phyloP scores from a whole-genome alignment of 2,888 invertebrate genomes.

The Chrysolina oricalcia region DNA sequence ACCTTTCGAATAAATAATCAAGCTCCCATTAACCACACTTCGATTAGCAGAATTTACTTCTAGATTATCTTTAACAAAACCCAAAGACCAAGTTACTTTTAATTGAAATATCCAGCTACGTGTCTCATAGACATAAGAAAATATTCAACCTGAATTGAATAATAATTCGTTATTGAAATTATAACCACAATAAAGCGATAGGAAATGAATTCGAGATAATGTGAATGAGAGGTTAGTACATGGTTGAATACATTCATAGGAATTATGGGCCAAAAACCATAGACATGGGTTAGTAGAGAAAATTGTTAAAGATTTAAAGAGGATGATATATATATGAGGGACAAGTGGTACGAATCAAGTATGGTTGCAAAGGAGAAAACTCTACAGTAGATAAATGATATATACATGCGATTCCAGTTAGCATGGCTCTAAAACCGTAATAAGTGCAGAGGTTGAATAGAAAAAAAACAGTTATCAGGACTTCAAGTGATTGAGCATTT shows the following conservation, averaged over 20 bases:
- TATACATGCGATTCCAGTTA: no score
- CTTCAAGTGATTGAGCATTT: no score
- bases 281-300: conserved; percentile 23
- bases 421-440: no score
- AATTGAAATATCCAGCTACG: not conserved
- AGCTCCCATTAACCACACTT: not conserved
- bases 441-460: no score
- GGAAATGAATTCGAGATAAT: not conserved
- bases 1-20: not conserved
- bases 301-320: conserved; percentile 19
- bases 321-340: conserved; percentile 6
- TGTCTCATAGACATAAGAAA: no score
- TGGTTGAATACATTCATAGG: no score
- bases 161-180: no score
- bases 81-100: not conserved
- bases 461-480: no score
- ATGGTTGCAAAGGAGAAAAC: not conserved
- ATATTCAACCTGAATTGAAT: no score
- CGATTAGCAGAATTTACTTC: not conserved
- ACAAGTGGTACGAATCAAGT: not conserved
- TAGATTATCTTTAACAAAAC: not conserved
- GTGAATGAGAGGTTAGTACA: conserved; percentile 24
- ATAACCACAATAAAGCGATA: not conserved
- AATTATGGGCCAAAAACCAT: no score
- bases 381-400: not conserved